These are phyloP conservation scores for Taenaris catops DNA, from an alignment of 2,888 invertebrate species.

Conservation along the genomic window DNA sequence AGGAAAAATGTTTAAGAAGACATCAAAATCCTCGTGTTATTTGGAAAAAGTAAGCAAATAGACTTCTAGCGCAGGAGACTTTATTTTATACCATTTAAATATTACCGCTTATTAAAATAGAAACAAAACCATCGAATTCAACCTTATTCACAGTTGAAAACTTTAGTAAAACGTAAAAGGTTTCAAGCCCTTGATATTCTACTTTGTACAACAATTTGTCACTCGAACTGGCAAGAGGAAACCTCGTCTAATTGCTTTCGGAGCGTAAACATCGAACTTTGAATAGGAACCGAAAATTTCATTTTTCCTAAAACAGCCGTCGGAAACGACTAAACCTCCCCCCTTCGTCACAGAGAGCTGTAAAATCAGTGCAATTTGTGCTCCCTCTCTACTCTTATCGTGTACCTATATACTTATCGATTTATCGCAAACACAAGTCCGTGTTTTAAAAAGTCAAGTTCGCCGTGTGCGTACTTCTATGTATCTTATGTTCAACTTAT, in stretches of 20 bases:
- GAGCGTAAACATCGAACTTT: slow-evolving; percentile 25
- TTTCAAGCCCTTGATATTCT: too few relatives aligned
- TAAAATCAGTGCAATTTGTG: slow-evolving; percentile 71
- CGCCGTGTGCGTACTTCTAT: slow-evolving; percentile 21
- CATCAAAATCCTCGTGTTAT: too few relatives aligned
- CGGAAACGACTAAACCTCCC: slow-evolving; percentile 53
- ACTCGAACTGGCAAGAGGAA: slow-evolving; percentile 2
- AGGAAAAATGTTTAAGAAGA: too few relatives aligned
- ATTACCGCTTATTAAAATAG: too few relatives aligned
- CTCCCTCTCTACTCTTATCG: slow-evolving; percentile 54
- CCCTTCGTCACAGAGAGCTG: slow-evolving; percentile 60
- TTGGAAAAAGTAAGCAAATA: too few relatives aligned
- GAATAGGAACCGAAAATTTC: slow-evolving; percentile 46
- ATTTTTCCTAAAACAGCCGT: slow-evolving; percentile 59
- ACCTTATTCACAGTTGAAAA: too few relatives aligned
- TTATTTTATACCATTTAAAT: too few relatives aligned
- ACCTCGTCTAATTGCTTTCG: slow-evolving; percentile 10
- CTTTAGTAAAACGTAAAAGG: too few relatives aligned
- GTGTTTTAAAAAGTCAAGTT: slow-evolving; percentile 61
- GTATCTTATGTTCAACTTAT: slow-evolving; percentile 23
- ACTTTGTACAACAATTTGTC: slow-evolving; percentile 3
- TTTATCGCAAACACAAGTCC: slow-evolving; percentile 65
- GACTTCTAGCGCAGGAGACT: too few relatives aligned
- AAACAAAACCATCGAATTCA: too few relatives aligned
- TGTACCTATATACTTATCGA: slow-evolving; percentile 70